A percentile compares a stretch with the other conserved stretches of the same genome.
These are phyloP conservation scores for Remorina albescens DNA, from an alignment of 2,797 vertebrate species.

Conservation along the genomic window DNA sequence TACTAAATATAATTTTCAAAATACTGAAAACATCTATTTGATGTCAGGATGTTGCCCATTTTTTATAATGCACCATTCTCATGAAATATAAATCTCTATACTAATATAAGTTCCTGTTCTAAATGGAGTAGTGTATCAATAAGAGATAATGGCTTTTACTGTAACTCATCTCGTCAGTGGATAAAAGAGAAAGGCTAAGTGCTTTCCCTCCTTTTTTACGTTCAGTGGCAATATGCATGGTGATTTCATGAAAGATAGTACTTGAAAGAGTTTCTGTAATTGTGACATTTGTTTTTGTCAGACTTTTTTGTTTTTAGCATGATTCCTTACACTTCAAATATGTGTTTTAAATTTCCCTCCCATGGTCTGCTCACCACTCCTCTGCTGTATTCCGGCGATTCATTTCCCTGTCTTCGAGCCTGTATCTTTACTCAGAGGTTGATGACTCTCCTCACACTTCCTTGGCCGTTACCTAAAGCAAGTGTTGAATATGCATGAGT, in stretches of 20 bases:
- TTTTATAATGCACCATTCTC: neutral
- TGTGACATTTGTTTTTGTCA: neutral
- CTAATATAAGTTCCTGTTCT: slow-evolving; percentile 8
- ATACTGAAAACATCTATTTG: neutral
- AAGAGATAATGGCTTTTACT: slow-evolving; percentile 47
- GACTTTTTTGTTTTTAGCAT: no score
- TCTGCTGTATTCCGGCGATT: slow-evolving; percentile 40
- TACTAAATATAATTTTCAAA: neutral
- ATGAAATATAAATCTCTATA: slow-evolving; percentile 11
- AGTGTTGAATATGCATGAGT: slow-evolving; percentile 86
- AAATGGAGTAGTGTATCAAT: slow-evolving; percentile 33
- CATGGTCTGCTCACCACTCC: slow-evolving; percentile 25
- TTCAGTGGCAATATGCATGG: slow-evolving; percentile 18
- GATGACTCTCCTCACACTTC: slow-evolving; percentile 75
- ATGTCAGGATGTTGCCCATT: neutral
- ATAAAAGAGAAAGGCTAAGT: slow-evolving; percentile 37
- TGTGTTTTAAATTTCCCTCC: slow-evolving; percentile 64
- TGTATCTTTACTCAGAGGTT: slow-evolving; percentile 69
- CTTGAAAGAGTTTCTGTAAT: slow-evolving; percentile 8
- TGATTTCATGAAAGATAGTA: slow-evolving; percentile 11
- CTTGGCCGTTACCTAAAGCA: slow-evolving; percentile 80
- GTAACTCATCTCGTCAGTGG: slow-evolving; percentile 47
- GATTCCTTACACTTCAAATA: slow-evolving; percentile 1
- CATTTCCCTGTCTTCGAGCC: slow-evolving; percentile 46
- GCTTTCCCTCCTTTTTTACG: neutral